phyloP scores from a whole-genome alignment of 2,888 invertebrate genomes.

The Geophilus truncorum region DNA sequence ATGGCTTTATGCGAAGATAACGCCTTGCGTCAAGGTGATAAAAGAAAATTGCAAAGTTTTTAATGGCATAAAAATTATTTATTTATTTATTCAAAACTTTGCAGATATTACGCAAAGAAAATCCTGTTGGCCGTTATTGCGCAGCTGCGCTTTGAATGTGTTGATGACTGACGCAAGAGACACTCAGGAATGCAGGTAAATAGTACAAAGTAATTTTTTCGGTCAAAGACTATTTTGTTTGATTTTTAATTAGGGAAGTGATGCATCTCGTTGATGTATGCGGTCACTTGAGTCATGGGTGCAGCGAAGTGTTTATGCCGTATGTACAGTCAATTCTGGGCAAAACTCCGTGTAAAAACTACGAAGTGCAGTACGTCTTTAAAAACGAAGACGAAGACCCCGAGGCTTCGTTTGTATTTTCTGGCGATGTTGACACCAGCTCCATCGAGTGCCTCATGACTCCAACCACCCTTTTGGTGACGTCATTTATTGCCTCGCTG shows the following conservation, averaged over 20 bases:
- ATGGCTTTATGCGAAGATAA: neutral
- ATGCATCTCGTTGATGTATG: neutral
- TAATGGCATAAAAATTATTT: no score
- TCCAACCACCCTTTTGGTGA: neutral
- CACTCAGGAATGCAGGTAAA: neutral
- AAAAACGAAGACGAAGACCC: no score
- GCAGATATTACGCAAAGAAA: neutral
- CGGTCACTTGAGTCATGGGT: neutral
- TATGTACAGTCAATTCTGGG: neutral
- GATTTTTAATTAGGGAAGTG: neutral
- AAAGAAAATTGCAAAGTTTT: no score
- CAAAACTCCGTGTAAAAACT: neutral
- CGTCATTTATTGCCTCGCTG: neutral
- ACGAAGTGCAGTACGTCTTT: neutral
- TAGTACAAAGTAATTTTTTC: neutral
- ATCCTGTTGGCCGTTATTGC: neutral
- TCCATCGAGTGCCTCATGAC: neutral
- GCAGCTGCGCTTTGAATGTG: neutral
- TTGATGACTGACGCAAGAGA: neutral
- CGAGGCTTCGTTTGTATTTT: neutral
- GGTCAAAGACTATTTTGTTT: neutral
- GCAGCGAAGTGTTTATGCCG: neutral
- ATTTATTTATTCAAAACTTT: neutral
- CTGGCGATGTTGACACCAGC: neutral
- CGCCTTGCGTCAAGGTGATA: neutral